Conservation (phyloP, 2,113 vertebrate species). For the Phalacrocorax brasilianus region DNA sequence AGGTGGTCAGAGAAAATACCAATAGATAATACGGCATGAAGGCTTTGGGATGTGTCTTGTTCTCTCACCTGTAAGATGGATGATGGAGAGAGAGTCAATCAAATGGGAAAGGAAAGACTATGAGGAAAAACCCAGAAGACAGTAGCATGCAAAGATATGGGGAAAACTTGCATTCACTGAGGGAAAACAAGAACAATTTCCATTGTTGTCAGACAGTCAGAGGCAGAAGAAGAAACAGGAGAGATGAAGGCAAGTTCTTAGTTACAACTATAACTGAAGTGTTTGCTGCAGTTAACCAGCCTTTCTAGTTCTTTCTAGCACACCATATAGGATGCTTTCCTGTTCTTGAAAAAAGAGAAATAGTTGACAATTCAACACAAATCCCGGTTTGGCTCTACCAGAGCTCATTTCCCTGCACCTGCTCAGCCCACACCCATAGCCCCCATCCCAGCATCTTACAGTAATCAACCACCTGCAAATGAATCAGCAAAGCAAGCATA, state of each 20-base stretch:
- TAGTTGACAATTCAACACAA: not conserved
- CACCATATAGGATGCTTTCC: not conserved
- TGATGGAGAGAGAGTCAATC: not conserved
- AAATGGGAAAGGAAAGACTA: not conserved
- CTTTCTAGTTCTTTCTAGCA: not conserved
- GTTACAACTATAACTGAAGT: not conserved
- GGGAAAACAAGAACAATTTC: not conserved
- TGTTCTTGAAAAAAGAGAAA: not conserved
- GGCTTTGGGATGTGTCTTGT: rapidly evolving
- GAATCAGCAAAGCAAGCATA: not conserved
- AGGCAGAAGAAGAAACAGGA: not conserved
- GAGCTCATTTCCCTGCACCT: not conserved
- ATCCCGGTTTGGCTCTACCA: not conserved
- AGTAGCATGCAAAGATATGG: not conserved
- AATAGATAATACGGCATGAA: not conserved
- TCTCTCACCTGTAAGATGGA: not conserved
- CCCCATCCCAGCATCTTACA: not conserved
- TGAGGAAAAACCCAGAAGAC: not conserved
- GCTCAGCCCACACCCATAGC: not conserved
- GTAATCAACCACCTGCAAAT: not conserved
- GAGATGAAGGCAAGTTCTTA: not conserved
- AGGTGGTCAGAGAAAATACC: not conserved
- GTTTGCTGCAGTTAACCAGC: not conserved
- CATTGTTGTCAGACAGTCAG: not conserved
- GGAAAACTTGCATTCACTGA: not conserved